phyloP scores from a whole-genome alignment of 2,113 vertebrate genomes.

The Xenus cinereus region DNA sequence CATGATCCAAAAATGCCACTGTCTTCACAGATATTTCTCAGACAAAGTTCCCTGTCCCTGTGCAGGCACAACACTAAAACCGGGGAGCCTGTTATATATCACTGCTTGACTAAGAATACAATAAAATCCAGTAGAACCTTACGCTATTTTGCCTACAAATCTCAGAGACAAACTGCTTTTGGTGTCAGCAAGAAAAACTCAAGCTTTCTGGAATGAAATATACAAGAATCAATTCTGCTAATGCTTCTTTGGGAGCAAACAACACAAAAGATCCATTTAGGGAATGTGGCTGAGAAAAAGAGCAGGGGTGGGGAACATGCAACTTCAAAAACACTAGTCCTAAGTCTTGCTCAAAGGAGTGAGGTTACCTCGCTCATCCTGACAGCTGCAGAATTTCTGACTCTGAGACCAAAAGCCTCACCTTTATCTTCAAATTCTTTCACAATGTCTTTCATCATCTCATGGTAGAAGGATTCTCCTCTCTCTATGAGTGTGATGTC shows the following conservation, averaged over 20 bases:
- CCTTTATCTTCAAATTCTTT: slow-evolving; percentile 88
- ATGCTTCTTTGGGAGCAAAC: not conserved
- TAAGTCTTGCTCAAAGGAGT: not conserved
- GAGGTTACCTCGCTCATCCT: not conserved
- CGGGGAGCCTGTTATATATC: not conserved
- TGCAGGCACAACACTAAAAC: not conserved
- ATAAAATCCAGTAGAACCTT: not conserved
- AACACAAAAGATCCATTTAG: not conserved
- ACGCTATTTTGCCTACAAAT: not conserved
- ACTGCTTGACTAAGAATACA: not conserved
- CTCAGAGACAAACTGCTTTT: not conserved
- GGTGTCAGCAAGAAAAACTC: not conserved
- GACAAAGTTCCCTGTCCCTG: not conserved
- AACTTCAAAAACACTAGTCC: not conserved
- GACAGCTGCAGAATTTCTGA: not conserved
- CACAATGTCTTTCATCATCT: slow-evolving; percentile 86
- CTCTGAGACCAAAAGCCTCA: slow-evolving; percentile 12
- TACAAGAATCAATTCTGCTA: not conserved
- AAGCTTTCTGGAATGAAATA: not conserved
- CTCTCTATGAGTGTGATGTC: slow-evolving; percentile 84
- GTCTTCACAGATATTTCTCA: not conserved
- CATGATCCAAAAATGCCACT: not conserved
- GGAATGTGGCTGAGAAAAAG: not conserved
- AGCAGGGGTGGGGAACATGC: not conserved
- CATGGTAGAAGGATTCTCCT: slow-evolving; percentile 94